phyloP scores from a whole-genome alignment of 2,113 vertebrate species.

The Hippopotamus amphibius region DNA sequence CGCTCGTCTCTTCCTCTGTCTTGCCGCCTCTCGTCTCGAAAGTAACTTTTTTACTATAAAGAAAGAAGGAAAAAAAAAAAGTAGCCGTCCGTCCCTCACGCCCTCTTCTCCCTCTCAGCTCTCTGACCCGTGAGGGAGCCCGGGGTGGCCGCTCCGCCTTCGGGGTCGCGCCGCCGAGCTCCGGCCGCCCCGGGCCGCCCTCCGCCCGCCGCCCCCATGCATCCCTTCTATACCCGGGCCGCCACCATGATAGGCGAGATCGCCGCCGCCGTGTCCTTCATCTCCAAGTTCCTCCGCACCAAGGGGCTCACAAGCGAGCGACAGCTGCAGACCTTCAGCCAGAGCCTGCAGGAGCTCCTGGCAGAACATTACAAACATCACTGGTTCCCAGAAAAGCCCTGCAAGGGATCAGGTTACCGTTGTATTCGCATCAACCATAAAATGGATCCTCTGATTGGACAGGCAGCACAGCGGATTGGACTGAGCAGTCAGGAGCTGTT shows the following conservation, averaged over 20 bases:
- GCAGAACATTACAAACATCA: conserved; percentile 99
- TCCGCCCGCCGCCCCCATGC: conserved; percentile 88
- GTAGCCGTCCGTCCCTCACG: conserved; percentile 22
- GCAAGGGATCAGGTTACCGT: conserved; percentile 98
- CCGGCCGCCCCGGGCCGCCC: conserved; percentile 78
- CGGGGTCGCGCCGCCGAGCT: conserved; percentile 69
- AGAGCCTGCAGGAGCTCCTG: conserved; percentile 96
- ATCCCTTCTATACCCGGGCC: conserved; percentile 90
- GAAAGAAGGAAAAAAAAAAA: conserved; percentile 44
- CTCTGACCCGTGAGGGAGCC: conserved; percentile 64
- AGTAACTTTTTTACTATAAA: conserved; percentile 78
- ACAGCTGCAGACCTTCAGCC: conserved; percentile 98
- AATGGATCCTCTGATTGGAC: conserved; percentile 99
- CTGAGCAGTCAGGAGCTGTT: conserved; percentile 99
- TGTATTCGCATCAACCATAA: conserved; percentile 99
- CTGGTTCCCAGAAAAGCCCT: conserved; percentile 99
- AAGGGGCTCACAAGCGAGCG: conserved; percentile 97
- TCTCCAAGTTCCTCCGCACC: conserved; percentile 96
- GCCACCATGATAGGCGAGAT: conserved; percentile 99
- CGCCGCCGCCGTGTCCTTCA: conserved; percentile 95
- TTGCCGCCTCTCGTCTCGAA: conserved; percentile 45
- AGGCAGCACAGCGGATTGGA: conserved; percentile 98
- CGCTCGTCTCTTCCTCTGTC: conserved; percentile 45
- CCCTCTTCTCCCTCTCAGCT: conserved; percentile 40
- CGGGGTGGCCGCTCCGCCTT: conserved; percentile 76